These are phyloP conservation scores for Mantis religiosa DNA, from an alignment of 2,888 invertebrate species.

Conservation along the genomic window DNA sequence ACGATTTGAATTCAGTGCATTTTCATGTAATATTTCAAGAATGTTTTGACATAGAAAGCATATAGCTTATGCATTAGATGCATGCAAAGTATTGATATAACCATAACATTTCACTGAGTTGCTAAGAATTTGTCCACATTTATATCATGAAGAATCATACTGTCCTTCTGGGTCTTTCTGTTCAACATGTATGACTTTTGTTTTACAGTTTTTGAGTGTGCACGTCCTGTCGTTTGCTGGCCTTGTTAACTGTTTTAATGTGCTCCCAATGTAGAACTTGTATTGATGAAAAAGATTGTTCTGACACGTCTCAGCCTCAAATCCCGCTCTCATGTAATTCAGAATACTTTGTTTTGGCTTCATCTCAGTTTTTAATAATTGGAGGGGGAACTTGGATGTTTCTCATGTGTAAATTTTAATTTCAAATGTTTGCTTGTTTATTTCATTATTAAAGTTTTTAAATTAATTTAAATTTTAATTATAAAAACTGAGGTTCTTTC, in stretches of 20 bases:
- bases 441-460: background rate
- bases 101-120: background rate
- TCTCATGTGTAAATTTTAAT: background rate
- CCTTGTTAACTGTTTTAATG: constrained; percentile 5
- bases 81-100: background rate
- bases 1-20: background rate
- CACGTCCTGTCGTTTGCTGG: constrained; percentile 1
- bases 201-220: constrained; percentile 16
- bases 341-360: background rate
- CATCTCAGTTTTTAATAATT: background rate
- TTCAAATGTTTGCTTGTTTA: background rate
- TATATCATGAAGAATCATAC: background rate
- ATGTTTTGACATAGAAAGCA: background rate
- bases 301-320: constrained; percentile 7
- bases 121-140: background rate
- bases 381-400: background rate
- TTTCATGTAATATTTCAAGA: background rate
- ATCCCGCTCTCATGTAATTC: background rate
- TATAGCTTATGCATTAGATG: background rate
- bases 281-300: background rate
- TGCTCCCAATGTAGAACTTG: constrained; percentile 1
- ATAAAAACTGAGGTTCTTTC: background rate
- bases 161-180: constrained; percentile 17
- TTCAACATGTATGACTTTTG: constrained; percentile 2
- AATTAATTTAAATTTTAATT: background rate